Percentiles rank a stretch among this genome's conserved stretches.
Conservation (phyloP, 2,113 vertebrate species). For the Heterotis niloticus region DNA sequence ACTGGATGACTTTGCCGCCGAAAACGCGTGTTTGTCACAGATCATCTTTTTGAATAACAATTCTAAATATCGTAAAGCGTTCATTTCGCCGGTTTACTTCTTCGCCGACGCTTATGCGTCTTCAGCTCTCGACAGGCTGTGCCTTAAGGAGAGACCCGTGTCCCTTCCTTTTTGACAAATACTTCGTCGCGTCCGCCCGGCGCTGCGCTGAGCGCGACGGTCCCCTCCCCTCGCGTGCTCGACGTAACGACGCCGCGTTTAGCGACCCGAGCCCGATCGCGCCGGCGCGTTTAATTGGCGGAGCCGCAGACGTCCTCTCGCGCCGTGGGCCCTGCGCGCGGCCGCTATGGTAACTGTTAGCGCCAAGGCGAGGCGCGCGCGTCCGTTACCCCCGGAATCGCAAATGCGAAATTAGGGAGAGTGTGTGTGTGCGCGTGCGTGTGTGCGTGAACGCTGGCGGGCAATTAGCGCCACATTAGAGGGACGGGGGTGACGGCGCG, state of each 20-base stretch:
- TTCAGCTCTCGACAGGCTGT: too few relatives aligned
- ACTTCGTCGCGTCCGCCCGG: too few relatives aligned
- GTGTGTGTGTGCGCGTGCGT: slow-evolving; percentile 93
- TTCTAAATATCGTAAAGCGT: too few relatives aligned
- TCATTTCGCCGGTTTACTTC: too few relatives aligned
- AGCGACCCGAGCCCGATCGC: slow-evolving; percentile 8
- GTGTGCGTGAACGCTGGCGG: slow-evolving; percentile 84
- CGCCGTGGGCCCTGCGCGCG: slow-evolving; percentile 49
- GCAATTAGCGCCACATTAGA: slow-evolving; percentile 83
- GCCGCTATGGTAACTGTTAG: slow-evolving; percentile 72
- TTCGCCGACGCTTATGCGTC: too few relatives aligned
- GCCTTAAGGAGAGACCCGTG: too few relatives aligned
- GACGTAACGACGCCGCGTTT: slow-evolving; percentile 9
- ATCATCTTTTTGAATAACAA: too few relatives aligned
- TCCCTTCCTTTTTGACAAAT: too few relatives aligned
- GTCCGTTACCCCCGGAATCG: slow-evolving; percentile 85
- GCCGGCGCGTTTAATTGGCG: slow-evolving; percentile 71
- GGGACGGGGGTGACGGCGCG: slow-evolving; percentile 52
- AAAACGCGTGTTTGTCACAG: too few relatives aligned
- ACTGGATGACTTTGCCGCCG: slow-evolving; percentile 87
- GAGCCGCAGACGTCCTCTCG: slow-evolving; percentile 73
- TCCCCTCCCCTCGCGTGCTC: not conserved
- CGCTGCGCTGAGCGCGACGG: not conserved
- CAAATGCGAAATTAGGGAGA: slow-evolving; percentile 96
- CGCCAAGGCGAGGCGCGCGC: slow-evolving; percentile 74